These are phyloP conservation scores for Linurgus olivaceus DNA, from an alignment of 2,797 vertebrate species.

Conservation along the genomic window DNA sequence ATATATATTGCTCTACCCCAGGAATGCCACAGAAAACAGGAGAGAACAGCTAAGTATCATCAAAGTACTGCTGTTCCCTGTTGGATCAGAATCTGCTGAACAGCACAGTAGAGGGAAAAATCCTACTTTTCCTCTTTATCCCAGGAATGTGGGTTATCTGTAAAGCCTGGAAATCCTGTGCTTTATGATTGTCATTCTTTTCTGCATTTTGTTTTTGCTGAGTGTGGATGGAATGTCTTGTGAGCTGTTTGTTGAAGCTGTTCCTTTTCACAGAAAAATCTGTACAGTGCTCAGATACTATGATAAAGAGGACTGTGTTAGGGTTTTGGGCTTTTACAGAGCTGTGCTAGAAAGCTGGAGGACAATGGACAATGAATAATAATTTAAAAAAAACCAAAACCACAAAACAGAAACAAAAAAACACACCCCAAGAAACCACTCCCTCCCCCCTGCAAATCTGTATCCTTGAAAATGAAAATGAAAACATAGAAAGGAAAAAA, in stretches of 20 bases:
- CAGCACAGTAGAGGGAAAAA: neutral
- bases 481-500: neutral
- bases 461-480: neutral
- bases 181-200: neutral
- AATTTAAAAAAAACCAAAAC: rapidly evolving
- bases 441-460: rapidly evolving
- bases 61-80: neutral
- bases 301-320: neutral
- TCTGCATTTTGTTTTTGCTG: neutral
- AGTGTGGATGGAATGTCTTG: neutral
- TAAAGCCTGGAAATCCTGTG: neutral
- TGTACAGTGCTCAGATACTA: neutral
- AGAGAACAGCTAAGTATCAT: neutral
- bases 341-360: neutral
- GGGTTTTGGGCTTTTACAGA: neutral
- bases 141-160: neutral
- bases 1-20: neutral
- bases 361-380: neutral
- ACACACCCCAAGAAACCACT: neutral
- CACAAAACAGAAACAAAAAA: neutral
- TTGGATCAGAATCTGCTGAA: neutral
- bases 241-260: neutral
- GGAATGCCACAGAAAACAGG: neutral
- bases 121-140: neutral
- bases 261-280: neutral